Evolutionary conservation across 2,113 vertebrate genomes (phyloP), one percentile per base, ranked within the genome.

Genomic region (Sitta europaea): DNA sequence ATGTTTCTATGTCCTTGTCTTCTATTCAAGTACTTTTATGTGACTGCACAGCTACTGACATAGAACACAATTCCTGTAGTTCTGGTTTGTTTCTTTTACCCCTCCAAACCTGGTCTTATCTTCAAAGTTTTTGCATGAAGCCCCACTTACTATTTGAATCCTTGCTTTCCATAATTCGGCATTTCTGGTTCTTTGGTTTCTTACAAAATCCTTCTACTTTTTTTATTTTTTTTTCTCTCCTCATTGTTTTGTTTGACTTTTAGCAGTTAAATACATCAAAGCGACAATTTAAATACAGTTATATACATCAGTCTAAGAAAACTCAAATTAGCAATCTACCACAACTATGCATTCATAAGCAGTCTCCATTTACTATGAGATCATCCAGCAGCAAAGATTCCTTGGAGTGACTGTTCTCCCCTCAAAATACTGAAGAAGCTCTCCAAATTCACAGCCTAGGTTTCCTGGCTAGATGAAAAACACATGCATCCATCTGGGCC

Each of bases 241-340:
- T 57, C 50, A 36, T 18, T 50, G 70, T 86, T 38, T 24, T 83
- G n/a, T 53, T 92, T 79, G 61, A 72, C 21, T 85, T 88, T 79
- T 88, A 82, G 50, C 59, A 84, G 63, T 63, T 67, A 83, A 77
- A 81, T 23, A 77, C 9, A 81, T 47, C 20, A 22, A 70, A 86
- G 33, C 19, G 29, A 59, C 35, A 67, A 81, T 90, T 86, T 27
- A 48, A 77, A 92, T 82, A 67, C 50, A 86, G 66, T 19, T 57
- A 24, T 10, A 63, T 35, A 58, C 0, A 0, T 82, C 58, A 88
- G 50, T 33, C 33, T 55, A 70, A 92, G 28, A 89, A 88, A 77
- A 94, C 68, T 84, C 36, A 48, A 77, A 91, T 72, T n/a, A 91
- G 25, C 59, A 58, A 86, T 84, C 31, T 36, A 74, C 75, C 82